These are phyloP conservation scores for Centroberyx gerrardi DNA, from an alignment of 2,797 vertebrate genomes.

Conservation along the genomic window DNA sequence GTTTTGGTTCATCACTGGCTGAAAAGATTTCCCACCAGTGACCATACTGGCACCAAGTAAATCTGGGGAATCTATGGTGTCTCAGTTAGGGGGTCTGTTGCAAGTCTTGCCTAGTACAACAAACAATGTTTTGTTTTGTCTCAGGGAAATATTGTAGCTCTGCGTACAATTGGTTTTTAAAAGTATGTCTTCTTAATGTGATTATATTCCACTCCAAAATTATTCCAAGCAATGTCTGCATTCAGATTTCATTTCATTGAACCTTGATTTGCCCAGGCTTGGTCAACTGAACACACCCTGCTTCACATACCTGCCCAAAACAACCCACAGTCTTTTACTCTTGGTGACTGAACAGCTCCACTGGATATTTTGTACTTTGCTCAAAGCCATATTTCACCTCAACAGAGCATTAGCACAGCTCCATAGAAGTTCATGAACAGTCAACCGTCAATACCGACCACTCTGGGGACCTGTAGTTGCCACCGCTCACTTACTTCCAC, in stretches of 20 bases:
- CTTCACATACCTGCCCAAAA: not conserved
- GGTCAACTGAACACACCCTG: not conserved
- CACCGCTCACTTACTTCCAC: no score
- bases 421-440: no score
- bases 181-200: constrained; percentile 3
- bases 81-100: constrained; percentile 1
- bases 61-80: constrained; percentile 1
- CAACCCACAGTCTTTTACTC: not conserved
- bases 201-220: constrained; percentile 10
- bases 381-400: no score
- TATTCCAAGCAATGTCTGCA: not conserved
- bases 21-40: no score
- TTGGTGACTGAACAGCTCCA: not conserved
- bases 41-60: not conserved
- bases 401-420: no score
- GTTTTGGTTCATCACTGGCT: no score
- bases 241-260: constrained; percentile 5
- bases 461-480: no score
- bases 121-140: constrained; percentile 22
- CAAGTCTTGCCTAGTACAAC: constrained; percentile 18
- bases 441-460: no score
- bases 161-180: not conserved
- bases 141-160: not conserved
- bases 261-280: not conserved
- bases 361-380: not conserved